Conservation (phyloP, 2,797 vertebrate genomes). For the Gymnothorax reevesii region DNA sequence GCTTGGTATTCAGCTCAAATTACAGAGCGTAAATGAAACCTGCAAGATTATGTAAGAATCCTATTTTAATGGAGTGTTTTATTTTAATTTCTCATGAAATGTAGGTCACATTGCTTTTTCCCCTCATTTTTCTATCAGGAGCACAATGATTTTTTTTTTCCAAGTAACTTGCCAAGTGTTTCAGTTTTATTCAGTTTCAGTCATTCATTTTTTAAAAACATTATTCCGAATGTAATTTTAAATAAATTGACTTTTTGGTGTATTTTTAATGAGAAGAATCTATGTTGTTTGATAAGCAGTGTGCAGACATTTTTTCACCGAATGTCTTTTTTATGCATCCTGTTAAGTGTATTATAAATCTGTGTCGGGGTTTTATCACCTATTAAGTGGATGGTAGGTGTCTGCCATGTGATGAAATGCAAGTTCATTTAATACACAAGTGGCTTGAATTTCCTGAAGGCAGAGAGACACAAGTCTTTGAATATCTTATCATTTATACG, state of each 20-base stretch:
- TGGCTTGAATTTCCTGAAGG: not conserved
- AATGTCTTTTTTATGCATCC: not conserved
- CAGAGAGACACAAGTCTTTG: not conserved
- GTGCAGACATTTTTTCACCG: not conserved
- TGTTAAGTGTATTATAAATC: not conserved
- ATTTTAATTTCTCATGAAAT: not conserved
- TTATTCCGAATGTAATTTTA: not conserved
- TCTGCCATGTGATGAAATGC: not conserved
- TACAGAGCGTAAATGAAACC: not conserved
- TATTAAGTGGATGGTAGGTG: not conserved
- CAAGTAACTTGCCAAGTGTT: too few species aligned
- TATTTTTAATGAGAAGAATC: too few species aligned
- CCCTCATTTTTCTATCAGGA: not conserved
- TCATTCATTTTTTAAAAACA: too few species aligned
- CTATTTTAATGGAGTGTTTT: not conserved
- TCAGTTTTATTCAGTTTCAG: not conserved
- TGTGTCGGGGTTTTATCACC: not conserved
- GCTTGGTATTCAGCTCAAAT: constrained; percentile 8
- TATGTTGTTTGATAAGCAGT: too few species aligned
- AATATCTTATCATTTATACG: not conserved
- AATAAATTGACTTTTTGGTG: not conserved
- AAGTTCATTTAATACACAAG: not conserved
- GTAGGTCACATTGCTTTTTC: not conserved
- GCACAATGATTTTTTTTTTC: not conserved
- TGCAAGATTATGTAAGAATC: not conserved